Conservation (phyloP, 2,888 invertebrate genomes). For the Gerris lacustris region DNA sequence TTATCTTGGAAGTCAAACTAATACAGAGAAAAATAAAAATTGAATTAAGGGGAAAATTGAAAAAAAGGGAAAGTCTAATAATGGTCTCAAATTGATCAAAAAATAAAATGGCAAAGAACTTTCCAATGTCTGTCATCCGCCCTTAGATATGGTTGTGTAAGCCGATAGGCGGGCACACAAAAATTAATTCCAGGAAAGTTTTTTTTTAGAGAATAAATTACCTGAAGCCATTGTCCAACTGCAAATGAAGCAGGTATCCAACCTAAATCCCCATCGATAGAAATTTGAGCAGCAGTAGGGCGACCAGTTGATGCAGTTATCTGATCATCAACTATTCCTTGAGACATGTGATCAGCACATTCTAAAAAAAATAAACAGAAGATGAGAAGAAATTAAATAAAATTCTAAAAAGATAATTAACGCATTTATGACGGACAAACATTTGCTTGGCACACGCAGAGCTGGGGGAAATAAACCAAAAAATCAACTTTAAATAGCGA, state of each 20-base stretch:
- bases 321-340: conserved; percentile 49
- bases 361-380: conserved; percentile 33
- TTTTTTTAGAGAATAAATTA: too few species aligned
- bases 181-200: too few species aligned
- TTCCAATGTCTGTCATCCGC: too few species aligned
- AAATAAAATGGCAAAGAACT: too few species aligned
- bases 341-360: conserved; percentile 59
- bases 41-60: too few species aligned
- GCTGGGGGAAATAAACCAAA: too few species aligned
- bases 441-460: too few species aligned
- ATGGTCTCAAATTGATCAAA: too few species aligned
- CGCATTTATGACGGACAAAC: background rate
- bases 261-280: conserved; percentile 41
- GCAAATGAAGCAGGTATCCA: conserved; percentile 58
- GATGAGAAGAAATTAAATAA: background rate
- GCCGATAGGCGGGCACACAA: too few species aligned
- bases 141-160: too few species aligned
- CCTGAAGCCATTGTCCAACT: conserved; percentile 57
- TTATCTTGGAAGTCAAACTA: conserved; percentile 65
- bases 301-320: conserved; percentile 52
- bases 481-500: too few species aligned
- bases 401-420: background rate
- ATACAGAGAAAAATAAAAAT: conserved; percentile 23
- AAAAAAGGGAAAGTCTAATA: too few species aligned
- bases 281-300: conserved; percentile 38